These are phyloP conservation scores for Harpalus rubripes DNA, from an alignment of 2,888 invertebrate species.

Conservation along the genomic window DNA sequence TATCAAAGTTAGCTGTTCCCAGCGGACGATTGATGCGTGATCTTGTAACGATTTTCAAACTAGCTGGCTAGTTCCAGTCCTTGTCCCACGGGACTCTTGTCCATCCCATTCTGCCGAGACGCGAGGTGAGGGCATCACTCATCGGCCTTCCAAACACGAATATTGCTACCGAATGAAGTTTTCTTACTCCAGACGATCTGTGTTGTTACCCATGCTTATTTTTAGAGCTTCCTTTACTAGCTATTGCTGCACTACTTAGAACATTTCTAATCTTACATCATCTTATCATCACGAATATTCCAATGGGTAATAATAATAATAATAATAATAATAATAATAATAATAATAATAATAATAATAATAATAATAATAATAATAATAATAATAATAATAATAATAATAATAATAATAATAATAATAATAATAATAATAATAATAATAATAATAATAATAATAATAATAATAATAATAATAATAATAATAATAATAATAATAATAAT, in stretches of 20 bases:
- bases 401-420: too few species aligned
- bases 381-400: too few species aligned
- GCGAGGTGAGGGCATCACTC: constrained; percentile 12
- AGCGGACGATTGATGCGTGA: constrained; percentile 66
- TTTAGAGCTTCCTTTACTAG: not conserved
- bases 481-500: too few species aligned
- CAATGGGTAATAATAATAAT: too few species aligned
- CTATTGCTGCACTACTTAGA: not conserved
- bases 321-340: too few species aligned
- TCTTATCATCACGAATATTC: too few species aligned
- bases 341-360: too few species aligned
- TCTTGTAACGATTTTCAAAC: constrained; percentile 67
- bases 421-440: too few species aligned
- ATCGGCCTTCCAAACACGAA: constrained; percentile 14
- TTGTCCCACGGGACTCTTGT: constrained; percentile 53
- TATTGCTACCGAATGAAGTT: constrained; percentile 18
- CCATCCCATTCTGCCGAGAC: constrained; percentile 30
- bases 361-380: too few species aligned
- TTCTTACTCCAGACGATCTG: not conserved
- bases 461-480: too few species aligned
- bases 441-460: too few species aligned
- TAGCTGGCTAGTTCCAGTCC: constrained; percentile 65
- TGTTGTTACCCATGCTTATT: not conserved
- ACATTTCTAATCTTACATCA: too few species aligned
- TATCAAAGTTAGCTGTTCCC: constrained; percentile 66